Percentiles rank a stretch among this genome's conserved stretches.
Conservation (phyloP, 2,797 vertebrate genomes). For the Crocidura indochinensis region DNA sequence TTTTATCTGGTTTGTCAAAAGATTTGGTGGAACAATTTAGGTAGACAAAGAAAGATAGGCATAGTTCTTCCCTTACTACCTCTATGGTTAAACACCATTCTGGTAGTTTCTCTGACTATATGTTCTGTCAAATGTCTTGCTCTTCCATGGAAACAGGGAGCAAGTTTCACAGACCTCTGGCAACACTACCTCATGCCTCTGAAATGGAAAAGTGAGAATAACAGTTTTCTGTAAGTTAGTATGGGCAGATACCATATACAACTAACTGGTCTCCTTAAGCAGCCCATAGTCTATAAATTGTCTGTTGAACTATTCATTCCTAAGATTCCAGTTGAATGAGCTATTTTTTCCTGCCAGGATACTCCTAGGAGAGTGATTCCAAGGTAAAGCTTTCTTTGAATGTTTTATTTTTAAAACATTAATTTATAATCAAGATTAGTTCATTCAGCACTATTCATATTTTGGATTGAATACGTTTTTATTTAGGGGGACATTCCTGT, state of each 20-base stretch:
- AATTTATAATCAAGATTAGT: constrained; percentile 12
- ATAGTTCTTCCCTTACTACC: background rate
- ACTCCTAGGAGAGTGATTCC: background rate
- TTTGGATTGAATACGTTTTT: background rate
- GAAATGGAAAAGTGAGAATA: background rate
- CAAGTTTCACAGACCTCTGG: background rate
- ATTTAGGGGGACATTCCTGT: background rate
- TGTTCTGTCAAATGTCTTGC: background rate
- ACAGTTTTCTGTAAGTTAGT: background rate
- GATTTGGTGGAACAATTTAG: background rate
- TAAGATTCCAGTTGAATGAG: background rate
- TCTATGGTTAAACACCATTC: background rate
- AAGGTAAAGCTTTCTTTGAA: background rate
- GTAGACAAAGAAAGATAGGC: background rate
- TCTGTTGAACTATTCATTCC: background rate
- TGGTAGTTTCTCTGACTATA: background rate
- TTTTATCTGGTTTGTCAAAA: background rate
- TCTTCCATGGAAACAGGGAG: no score
- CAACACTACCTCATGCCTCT: background rate
- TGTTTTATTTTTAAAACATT: background rate
- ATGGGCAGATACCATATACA: background rate
- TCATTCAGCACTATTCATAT: background rate
- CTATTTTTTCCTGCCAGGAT: background rate
- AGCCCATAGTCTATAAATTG: background rate
- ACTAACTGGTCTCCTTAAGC: background rate